A percentile compares a stretch with the other conserved stretches of the same genome.
These are phyloP conservation scores for Mus minutoides DNA, from an alignment of 2,797 vertebrate species.

Conservation along the genomic window DNA sequence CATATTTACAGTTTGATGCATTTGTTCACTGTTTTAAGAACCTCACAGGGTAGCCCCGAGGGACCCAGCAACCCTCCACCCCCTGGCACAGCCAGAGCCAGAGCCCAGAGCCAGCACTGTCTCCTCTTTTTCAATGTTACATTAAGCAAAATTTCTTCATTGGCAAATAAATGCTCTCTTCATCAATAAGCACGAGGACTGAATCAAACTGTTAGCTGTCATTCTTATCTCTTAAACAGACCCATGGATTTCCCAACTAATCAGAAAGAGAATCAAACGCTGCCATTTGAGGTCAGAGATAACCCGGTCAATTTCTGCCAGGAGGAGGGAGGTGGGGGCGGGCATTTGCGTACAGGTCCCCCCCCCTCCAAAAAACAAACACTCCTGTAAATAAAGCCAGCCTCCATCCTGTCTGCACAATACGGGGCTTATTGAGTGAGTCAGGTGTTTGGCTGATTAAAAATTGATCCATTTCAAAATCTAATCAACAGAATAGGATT, in stretches of 20 bases:
- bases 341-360: constrained; percentile 90
- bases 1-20: not conserved
- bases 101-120: not conserved
- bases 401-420: constrained; percentile 93
- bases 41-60: not conserved
- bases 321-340: constrained; percentile 79
- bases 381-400: constrained; percentile 96
- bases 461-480: constrained; percentile 99
- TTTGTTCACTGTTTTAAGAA: constrained; percentile 24
- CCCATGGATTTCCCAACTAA: constrained; percentile 83
- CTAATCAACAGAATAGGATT: constrained; percentile 99
- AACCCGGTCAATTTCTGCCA: constrained; percentile 80
- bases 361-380: constrained; percentile 91
- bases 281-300: constrained; percentile 73
- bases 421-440: constrained; percentile 95
- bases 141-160: constrained; percentile 83
- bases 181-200: constrained; percentile 77
- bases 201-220: constrained; percentile 79
- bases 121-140: constrained; percentile 62
- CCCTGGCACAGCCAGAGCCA: not conserved
- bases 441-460: constrained; percentile 99
- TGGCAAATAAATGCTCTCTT: constrained; percentile 80
- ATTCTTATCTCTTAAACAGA: constrained; percentile 81
- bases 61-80: not conserved
- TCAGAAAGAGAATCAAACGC: constrained; percentile 80